Percentiles rank a stretch among this genome's conserved stretches.
Conservation (phyloP, 2,113 vertebrate species). For the Pseudolaguvia tuberculata region DNA sequence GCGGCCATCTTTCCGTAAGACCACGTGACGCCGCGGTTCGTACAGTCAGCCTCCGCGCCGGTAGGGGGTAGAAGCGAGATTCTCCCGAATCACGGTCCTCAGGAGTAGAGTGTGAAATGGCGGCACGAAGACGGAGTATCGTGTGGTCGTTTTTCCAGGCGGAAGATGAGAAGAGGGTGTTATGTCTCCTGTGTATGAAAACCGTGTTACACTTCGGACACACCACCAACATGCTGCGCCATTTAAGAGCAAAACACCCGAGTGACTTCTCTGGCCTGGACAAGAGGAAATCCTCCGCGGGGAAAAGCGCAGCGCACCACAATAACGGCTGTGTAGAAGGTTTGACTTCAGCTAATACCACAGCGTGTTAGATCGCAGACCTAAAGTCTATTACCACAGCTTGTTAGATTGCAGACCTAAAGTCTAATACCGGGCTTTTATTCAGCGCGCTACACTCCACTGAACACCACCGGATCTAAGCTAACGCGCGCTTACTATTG, state of each 20-base stretch:
- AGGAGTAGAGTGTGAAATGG: slow-evolving; percentile 44
- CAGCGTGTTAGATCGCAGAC: not conserved
- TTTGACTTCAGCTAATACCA: slow-evolving; percentile 6
- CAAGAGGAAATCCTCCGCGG: slow-evolving; percentile 6
- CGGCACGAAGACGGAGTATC: slow-evolving; percentile 52
- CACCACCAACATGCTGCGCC: slow-evolving; percentile 59
- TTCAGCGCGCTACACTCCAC: too few species aligned
- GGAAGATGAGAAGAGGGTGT: slow-evolving; percentile 43
- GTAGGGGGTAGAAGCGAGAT: slow-evolving; percentile 18
- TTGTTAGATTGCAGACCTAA: too few species aligned
- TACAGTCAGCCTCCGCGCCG: not conserved
- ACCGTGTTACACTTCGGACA: slow-evolving; percentile 49
- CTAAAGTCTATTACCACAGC: too few species aligned
- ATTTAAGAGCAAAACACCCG: slow-evolving; percentile 57
- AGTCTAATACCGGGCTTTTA: too few species aligned
- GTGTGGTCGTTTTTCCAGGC: slow-evolving; percentile 58
- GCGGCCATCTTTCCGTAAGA: not conserved
- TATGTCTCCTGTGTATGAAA: slow-evolving; percentile 55
- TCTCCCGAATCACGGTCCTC: not conserved
- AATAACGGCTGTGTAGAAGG: slow-evolving; percentile 39
- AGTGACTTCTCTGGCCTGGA: slow-evolving; percentile 39
- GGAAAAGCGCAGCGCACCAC: not conserved
- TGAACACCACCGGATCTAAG: too few species aligned
- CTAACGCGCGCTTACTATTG: not conserved
- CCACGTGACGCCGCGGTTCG: not conserved